Percentiles rank a stretch among this genome's conserved stretches.
Conservation (phyloP, 2,113 vertebrate species). For the Genyomyrus donnyi region DNA sequence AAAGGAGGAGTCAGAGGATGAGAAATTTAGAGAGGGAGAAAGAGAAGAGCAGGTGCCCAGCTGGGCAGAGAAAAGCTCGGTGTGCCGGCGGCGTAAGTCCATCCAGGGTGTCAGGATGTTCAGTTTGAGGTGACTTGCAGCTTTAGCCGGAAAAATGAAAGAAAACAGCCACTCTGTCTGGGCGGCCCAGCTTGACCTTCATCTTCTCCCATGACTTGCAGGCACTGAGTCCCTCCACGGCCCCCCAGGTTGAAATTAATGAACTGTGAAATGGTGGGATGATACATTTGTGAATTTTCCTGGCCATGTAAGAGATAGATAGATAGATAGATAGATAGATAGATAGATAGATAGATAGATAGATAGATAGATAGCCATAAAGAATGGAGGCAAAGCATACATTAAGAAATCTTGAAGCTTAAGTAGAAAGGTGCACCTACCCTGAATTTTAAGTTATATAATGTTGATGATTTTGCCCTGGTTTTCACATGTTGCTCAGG, state of each 20-base stretch:
- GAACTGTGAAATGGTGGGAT: conserved; percentile 45
- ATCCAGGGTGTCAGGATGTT: background rate
- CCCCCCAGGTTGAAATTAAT: conserved; percentile 46
- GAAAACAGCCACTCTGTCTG: background rate
- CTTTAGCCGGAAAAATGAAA: too few relatives aligned
- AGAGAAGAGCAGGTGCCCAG: background rate
- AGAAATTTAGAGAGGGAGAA: conserved; percentile 27
- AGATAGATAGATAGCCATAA: too few relatives aligned
- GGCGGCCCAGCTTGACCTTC: conserved; percentile 29
- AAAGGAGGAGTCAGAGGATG: conserved; percentile 15
- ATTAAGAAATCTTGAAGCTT: background rate
- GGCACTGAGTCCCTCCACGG: background rate
- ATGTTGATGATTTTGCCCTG: background rate
- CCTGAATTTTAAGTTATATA: background rate
- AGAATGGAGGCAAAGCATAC: too few relatives aligned
- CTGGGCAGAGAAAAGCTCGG: background rate
- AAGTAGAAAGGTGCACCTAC: background rate
- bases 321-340: too few relatives aligned
- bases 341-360: too few relatives aligned
- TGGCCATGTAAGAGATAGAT: background rate
- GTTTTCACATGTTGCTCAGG: background rate
- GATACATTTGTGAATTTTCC: conserved; percentile 44
- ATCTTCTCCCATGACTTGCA: background rate
- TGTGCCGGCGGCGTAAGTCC: conserved; percentile 2
- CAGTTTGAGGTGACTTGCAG: background rate